Conservation (phyloP, 2,888 invertebrate genomes). For the Campopleginae sp. region DNA sequence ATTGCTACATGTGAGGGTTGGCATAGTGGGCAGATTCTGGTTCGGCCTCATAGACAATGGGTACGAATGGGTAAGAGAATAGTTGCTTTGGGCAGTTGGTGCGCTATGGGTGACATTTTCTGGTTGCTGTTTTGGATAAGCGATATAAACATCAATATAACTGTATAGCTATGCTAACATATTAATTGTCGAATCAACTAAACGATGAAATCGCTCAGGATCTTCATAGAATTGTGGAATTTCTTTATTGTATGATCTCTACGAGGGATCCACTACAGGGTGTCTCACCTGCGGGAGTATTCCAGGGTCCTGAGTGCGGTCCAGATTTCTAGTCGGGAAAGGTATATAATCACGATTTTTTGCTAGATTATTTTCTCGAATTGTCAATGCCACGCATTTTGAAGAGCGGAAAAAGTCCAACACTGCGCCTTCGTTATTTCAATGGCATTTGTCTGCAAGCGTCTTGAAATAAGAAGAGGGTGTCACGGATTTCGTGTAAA, state of each 20-base stretch:
- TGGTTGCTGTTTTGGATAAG: background rate
- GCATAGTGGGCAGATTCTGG: background rate
- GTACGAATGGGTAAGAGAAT: background rate
- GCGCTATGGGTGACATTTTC: background rate
- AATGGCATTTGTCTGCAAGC: background rate
- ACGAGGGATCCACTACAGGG: background rate
- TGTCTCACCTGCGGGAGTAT: background rate
- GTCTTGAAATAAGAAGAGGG: background rate
- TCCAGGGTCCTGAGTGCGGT: background rate
- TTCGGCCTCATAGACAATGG: background rate
- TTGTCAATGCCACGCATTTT: background rate
- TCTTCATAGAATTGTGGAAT: constrained; percentile 69
- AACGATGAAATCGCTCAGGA: constrained; percentile 55
- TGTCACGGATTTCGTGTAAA: no score
- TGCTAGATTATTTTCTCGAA: background rate
- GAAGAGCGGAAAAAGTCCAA: background rate
- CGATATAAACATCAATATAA: constrained; percentile 9
- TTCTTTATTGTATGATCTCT: constrained; percentile 72
- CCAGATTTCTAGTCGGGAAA: background rate
- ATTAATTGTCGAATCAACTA: constrained; percentile 43
- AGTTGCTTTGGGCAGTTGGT: background rate
- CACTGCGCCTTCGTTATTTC: background rate
- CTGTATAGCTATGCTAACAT: constrained; percentile 1
- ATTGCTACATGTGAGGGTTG: no score
- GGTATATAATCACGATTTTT: no score